A percentile compares a stretch with the other conserved stretches of the same genome.
Conservation (phyloP, 2,888 invertebrate species). For the Lithophane leautieri region DNA sequence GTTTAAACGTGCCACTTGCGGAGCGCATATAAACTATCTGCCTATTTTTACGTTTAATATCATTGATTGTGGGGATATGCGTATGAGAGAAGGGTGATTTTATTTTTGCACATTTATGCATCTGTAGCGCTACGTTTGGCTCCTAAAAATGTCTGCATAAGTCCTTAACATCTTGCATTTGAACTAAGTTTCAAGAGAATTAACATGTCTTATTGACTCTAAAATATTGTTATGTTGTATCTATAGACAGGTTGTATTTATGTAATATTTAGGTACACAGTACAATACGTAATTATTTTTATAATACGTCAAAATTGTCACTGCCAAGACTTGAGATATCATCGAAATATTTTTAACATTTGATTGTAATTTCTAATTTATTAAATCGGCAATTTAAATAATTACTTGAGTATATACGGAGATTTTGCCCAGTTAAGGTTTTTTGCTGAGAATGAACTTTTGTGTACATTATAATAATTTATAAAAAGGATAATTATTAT, state of each 20-base stretch:
- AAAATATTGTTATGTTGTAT: conserved; percentile 36
- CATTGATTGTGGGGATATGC: background rate
- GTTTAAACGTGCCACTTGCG: background rate
- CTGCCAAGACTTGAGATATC: conserved; percentile 22
- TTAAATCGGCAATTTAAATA: background rate
- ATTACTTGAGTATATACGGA: background rate
- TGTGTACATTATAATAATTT: background rate
- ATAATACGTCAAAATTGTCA: conserved; percentile 57
- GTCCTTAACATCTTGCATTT: conserved; percentile 54
- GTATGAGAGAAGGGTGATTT: background rate
- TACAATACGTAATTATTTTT: conserved; percentile 50
- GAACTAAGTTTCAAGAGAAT: conserved; percentile 44
- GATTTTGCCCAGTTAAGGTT: background rate
- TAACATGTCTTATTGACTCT: conserved; percentile 50
- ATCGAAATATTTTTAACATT: conserved; percentile 12
- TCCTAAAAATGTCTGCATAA: conserved; percentile 25
- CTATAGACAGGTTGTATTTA: conserved; percentile 59
- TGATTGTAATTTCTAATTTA: background rate
- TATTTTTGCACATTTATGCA: conserved; percentile 6
- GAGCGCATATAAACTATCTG: background rate
- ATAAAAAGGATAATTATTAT: background rate
- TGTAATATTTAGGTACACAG: conserved; percentile 51
- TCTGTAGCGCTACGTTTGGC: conserved; percentile 17
- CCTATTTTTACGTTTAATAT: background rate
- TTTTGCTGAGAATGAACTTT: background rate